Evolutionary conservation across 2,797 vertebrate species (phyloP).

Genomic region (Erpetoichthys calabaricus): DNA sequence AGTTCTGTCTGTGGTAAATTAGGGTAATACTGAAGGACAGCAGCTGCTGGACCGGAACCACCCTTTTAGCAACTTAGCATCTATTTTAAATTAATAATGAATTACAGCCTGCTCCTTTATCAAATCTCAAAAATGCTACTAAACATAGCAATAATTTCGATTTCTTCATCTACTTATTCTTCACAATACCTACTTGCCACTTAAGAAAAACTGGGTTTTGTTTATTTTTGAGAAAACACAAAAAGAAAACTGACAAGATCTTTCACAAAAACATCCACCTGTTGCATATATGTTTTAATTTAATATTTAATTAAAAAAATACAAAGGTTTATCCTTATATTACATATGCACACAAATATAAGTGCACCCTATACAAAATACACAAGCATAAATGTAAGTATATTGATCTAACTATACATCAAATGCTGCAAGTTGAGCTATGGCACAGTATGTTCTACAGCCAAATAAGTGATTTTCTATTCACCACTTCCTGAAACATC

Average conservation of each 20-base stretch:
- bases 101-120: constrained; percentile 58
- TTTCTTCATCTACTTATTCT: constrained; percentile 77
- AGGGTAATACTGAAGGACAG: constrained; percentile 54
- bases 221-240: constrained; percentile 21
- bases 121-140: constrained; percentile 60
- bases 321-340: too few relatives aligned
- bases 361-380: too few relatives aligned
- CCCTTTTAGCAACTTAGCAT: constrained; percentile 46
- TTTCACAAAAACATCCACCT: constrained; percentile 30
- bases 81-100: constrained; percentile 54
- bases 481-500: too few relatives aligned
- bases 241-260: constrained; percentile 23
- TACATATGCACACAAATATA: too few relatives aligned
- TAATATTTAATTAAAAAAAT: neutral
- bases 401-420: too few relatives aligned
- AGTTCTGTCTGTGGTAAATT: constrained; percentile 66
- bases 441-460: too few relatives aligned
- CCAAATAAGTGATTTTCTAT: too few relatives aligned
- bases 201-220: constrained; percentile 43
- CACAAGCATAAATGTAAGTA: too few relatives aligned
- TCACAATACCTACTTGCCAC: constrained; percentile 64
- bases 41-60: constrained; percentile 52
- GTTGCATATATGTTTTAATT: neutral
- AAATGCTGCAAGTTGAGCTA: too few relatives aligned
- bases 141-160: constrained; percentile 77